Evolutionary conservation across 2,113 vertebrate genomes (phyloP).

Genomic region (Columba livia): DNA sequence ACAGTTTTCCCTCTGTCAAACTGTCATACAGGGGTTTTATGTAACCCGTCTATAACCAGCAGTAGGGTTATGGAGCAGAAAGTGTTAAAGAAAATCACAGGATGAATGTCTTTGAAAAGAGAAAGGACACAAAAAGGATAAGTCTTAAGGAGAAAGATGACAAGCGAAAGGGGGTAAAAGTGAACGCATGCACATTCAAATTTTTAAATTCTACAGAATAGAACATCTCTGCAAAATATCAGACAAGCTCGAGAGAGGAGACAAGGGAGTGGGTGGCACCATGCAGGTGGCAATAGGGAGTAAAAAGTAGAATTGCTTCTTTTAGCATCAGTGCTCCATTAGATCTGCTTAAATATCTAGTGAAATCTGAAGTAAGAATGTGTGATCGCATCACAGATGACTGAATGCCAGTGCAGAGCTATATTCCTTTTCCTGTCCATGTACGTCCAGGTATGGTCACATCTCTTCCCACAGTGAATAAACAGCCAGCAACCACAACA

Average conservation of each 20-base stretch:
- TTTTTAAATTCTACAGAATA: neutral
- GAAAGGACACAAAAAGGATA: neutral
- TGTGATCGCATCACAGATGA: accelerated
- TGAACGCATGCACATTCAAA: neutral
- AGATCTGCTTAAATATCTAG: neutral
- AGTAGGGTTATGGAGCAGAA: neutral
- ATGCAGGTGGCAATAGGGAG: neutral
- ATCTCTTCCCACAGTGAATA: constrained; percentile 14
- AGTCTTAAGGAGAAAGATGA: neutral
- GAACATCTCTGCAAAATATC: neutral
- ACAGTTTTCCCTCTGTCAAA: neutral
- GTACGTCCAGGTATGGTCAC: neutral
- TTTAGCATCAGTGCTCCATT: neutral
- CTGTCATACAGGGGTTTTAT: neutral
- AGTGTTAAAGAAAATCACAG: neutral
- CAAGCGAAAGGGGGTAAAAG: neutral
- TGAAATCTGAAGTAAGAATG: neutral
- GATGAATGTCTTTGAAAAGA: neutral
- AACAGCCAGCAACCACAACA: constrained; percentile 13
- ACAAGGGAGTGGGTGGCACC: neutral
- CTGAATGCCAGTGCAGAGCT: neutral
- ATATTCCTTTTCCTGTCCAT: neutral
- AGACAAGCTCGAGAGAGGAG: neutral
- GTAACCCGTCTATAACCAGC: neutral
- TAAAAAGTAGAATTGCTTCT: neutral